phyloP scores from a whole-genome alignment of 2,797 vertebrate species.

The Loris lydekkerianus region DNA sequence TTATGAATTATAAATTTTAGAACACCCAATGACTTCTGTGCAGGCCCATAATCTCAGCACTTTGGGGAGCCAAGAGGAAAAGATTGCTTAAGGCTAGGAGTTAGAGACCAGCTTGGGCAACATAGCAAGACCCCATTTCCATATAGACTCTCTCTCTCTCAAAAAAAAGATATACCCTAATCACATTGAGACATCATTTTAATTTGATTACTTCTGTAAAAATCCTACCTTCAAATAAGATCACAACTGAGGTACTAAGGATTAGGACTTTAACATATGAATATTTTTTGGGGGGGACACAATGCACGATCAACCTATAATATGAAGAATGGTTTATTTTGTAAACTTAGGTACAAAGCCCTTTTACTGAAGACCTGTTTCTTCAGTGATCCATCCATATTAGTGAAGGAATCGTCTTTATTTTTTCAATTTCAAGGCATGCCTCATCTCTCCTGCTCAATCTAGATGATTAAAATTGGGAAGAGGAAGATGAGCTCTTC shows the following conservation, averaged over 20 bases:
- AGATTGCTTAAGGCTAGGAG: neutral
- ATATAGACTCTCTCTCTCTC: too few species aligned
- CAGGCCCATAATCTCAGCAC: neutral
- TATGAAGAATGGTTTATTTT: neutral
- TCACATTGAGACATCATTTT: neutral
- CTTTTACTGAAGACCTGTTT: conserved; percentile 37
- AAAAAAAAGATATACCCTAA: neutral
- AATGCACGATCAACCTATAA: neutral
- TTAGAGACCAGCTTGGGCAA: neutral
- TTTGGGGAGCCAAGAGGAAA: neutral
- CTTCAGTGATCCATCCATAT: conserved; percentile 8
- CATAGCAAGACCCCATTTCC: neutral
- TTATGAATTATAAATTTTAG: neutral
- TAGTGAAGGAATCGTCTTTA: neutral
- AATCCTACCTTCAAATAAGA: neutral
- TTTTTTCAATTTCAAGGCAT: conserved; percentile 10
- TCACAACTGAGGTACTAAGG: neutral
- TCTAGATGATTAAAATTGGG: neutral
- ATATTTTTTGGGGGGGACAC: neutral
- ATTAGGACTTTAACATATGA: neutral
- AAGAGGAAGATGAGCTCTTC: neutral
- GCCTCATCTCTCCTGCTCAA: neutral
- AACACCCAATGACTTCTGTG: neutral
- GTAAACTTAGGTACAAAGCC: neutral
- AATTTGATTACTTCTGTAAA: neutral